Percentiles rank a stretch among this genome's conserved stretches.
Conservation (phyloP, 2,113 vertebrate genomes). For the Pelecanoides urinatrix region DNA sequence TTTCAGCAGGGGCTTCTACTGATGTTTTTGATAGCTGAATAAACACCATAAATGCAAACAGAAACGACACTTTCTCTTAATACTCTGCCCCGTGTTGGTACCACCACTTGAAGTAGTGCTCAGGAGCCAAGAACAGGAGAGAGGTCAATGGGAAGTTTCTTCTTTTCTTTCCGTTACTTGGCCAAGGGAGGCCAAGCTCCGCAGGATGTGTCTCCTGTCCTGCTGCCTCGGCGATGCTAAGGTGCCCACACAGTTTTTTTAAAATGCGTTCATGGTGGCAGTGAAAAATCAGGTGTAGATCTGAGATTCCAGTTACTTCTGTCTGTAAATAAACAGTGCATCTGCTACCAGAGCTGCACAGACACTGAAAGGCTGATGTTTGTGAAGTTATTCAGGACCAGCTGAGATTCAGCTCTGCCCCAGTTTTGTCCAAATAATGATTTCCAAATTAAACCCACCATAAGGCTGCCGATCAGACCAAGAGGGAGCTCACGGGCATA, state of each 20-base stretch:
- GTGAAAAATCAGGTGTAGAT: background rate
- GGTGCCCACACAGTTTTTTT: background rate
- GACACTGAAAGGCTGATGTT: background rate
- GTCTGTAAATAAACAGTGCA: background rate
- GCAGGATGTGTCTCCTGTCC: background rate
- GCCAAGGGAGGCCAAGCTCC: background rate
- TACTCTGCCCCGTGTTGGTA: background rate
- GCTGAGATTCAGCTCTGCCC: conserved; percentile 7
- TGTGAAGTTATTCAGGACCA: background rate
- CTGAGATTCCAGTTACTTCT: background rate
- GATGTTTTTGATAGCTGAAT: background rate
- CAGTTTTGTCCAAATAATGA: conserved; percentile 9
- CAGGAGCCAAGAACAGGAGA: background rate
- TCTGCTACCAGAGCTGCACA: background rate
- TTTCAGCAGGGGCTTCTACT: background rate
- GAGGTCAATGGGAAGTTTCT: background rate
- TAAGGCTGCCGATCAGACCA: background rate
- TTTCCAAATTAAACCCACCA: conserved; percentile 23
- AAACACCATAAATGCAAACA: background rate
- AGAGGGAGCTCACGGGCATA: background rate
- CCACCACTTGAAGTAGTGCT: background rate
- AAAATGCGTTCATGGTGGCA: background rate
- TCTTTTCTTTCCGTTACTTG: background rate
- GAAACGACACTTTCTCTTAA: background rate
- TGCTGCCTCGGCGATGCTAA: background rate